Evolutionary conservation across 2,888 invertebrate species (phyloP).

Genomic region (Lasioglossum oenotherae): DNA sequence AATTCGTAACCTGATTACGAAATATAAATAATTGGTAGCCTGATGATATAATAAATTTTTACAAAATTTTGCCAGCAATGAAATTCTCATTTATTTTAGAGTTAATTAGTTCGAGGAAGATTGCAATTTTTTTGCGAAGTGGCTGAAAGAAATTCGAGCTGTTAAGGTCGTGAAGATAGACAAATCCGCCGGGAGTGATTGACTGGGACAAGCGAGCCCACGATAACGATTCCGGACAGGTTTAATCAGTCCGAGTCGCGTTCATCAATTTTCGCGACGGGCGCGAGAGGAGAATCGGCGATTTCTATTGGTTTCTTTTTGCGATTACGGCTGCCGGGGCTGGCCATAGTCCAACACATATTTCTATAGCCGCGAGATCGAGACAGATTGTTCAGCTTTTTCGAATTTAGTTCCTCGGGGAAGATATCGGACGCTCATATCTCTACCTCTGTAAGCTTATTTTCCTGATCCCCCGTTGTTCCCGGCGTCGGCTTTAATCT

Average conservation of each 20-base stretch:
- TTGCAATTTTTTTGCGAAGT: background rate
- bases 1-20: background rate
- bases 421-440: conserved; percentile 15
- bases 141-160: background rate
- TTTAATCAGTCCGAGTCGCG: background rate
- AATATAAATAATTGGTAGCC: too few relatives aligned
- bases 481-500: background rate
- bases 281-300: background rate
- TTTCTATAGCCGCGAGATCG: background rate
- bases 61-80: too few relatives aligned
- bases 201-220: background rate
- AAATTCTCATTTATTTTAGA: background rate
- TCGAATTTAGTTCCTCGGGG: background rate
- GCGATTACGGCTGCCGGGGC: background rate
- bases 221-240: conserved; percentile 1
- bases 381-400: conserved; percentile 18
- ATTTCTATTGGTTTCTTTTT: background rate
- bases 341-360: background rate
- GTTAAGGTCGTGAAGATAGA: background rate
- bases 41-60: too few relatives aligned
- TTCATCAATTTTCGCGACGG: background rate
- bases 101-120: background rate
- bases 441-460: background rate
- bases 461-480: background rate
- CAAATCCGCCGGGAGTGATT: background rate